phyloP scores from a whole-genome alignment of 2,797 vertebrate genomes.

The Sebastes nivosus region DNA sequence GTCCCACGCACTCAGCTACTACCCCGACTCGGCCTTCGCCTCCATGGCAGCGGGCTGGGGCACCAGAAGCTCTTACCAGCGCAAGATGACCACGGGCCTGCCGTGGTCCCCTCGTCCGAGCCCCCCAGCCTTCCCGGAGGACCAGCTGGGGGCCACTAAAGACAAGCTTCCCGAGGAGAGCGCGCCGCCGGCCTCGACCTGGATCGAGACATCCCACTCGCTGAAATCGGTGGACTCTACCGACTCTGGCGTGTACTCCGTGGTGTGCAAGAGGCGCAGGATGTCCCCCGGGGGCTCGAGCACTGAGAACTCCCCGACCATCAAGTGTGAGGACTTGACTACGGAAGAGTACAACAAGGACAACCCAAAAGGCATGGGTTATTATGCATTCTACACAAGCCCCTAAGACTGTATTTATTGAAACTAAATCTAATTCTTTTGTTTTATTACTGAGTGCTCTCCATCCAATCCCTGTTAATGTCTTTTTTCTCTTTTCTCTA shows the following conservation, averaged over 20 bases:
- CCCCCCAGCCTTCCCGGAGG: constrained; percentile 91
- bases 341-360: constrained; percentile 96
- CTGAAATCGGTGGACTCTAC: constrained; percentile 95
- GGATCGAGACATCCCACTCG: constrained; percentile 94
- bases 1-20: constrained; percentile 94
- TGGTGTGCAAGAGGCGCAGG: constrained; percentile 95
- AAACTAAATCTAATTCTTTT: constrained; percentile 72
- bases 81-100: constrained; percentile 92
- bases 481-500: constrained; percentile 89
- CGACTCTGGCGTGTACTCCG: constrained; percentile 92
- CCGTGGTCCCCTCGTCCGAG: constrained; percentile 95
- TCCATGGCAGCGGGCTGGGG: constrained; percentile 94
- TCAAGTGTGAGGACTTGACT: constrained; percentile 98
- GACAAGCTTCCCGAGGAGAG: constrained; percentile 96
- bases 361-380: constrained; percentile 96
- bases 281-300: constrained; percentile 95
- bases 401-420: constrained; percentile 88
- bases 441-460: constrained; percentile 69
- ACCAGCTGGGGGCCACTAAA: constrained; percentile 88
- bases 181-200: constrained; percentile 78
- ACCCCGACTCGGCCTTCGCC: constrained; percentile 93
- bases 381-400: constrained; percentile 97
- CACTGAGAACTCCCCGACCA: constrained; percentile 95
- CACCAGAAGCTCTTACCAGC: constrained; percentile 91
- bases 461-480: constrained; percentile 80